Conservation (phyloP, 2,888 invertebrate species). For the Cecidostiba fungosa region DNA sequence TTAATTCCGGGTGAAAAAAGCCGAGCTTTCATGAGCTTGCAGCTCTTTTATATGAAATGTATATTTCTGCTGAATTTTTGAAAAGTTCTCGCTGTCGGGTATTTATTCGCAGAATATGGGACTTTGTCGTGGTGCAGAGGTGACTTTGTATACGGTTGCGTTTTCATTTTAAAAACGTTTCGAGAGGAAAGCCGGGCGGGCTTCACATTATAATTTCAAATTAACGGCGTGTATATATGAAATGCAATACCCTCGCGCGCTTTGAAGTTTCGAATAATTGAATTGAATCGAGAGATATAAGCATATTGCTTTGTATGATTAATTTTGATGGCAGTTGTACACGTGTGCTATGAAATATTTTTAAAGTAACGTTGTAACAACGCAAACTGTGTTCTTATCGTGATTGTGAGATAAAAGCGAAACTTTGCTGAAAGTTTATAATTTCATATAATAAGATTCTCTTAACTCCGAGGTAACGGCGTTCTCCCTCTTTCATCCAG, state of each 20-base stretch:
- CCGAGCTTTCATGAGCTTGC: too few relatives aligned
- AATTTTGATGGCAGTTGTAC: neutral
- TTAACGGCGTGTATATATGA: neutral
- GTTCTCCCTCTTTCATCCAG: neutral
- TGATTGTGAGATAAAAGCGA: neutral
- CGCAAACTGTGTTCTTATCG: too few relatives aligned
- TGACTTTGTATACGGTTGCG: neutral
- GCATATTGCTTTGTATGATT: neutral
- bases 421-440: neutral
- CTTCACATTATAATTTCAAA: neutral
- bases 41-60: too few relatives aligned
- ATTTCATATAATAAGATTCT: neutral
- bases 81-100: too few relatives aligned
- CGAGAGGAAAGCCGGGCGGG: neutral
- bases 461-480: neutral
- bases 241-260: neutral
- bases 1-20: too few relatives aligned
- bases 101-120: too few relatives aligned
- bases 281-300: neutral
- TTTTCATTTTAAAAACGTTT: neutral
- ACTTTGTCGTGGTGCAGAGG: too few relatives aligned
- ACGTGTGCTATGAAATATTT: too few relatives aligned
- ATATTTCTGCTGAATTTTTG: too few relatives aligned
- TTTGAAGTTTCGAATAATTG: neutral
- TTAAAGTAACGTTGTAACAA: too few relatives aligned